Percentiles rank a stretch among this genome's conserved stretches.
These are phyloP conservation scores for Linepithema humile DNA, from an alignment of 1,140 invertebrate species.

Conservation along the genomic window DNA sequence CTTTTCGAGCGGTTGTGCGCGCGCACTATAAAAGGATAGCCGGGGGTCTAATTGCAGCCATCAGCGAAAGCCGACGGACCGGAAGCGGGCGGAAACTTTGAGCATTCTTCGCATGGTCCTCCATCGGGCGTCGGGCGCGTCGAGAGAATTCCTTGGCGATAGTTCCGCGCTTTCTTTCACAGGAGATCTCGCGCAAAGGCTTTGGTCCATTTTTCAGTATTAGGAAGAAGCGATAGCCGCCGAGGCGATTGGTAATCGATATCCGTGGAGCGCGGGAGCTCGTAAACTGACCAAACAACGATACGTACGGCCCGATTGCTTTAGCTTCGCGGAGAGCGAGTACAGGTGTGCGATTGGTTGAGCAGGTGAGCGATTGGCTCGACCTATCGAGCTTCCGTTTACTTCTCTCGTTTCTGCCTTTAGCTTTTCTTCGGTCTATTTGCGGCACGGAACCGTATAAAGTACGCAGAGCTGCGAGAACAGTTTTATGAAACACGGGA, in stretches of 20 bases:
- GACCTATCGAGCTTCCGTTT: conserved; percentile 46
- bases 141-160: conserved; percentile 42
- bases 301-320: conserved; percentile 66
- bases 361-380: conserved; percentile 67
- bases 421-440: conserved; percentile 37
- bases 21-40: conserved; percentile 44
- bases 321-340: conserved; percentile 40
- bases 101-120: conserved; percentile 48
- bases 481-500: conserved; percentile 48
- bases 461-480: conserved; percentile 18
- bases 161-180: conserved; percentile 43
- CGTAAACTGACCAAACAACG: conserved; percentile 71
- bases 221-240: conserved; percentile 60
- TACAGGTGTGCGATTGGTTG: conserved; percentile 66
- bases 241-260: conserved; percentile 68
- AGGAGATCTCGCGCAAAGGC: conserved; percentile 55
- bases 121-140: conserved; percentile 35
- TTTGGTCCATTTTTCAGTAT: conserved; percentile 67
- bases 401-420: conserved; percentile 8
- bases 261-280: conserved; percentile 55
- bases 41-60: conserved; percentile 52
- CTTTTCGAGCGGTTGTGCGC: conserved; percentile 9
- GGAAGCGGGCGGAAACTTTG: conserved; percentile 50
- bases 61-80: conserved; percentile 47
- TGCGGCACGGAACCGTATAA: conserved; percentile 38